Evolutionary conservation across 2,113 vertebrate species (phyloP).

Genomic region (Elachura formosa): DNA sequence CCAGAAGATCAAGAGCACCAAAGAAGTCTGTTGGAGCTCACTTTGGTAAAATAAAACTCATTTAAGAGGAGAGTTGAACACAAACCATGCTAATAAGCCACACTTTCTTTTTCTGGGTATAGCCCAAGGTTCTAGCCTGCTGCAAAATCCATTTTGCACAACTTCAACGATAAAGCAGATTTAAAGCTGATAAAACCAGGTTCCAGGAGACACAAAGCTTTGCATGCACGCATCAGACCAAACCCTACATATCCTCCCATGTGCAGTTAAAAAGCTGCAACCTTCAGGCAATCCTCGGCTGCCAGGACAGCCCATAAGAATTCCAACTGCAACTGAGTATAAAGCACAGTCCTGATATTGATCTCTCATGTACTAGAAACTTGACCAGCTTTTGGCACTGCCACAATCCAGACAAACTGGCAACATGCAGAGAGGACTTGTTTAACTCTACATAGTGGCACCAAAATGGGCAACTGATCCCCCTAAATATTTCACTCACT

Average conservation of each 20-base stretch:
- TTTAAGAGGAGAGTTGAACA: not conserved
- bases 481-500: not conserved
- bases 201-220: not conserved
- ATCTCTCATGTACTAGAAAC: not conserved
- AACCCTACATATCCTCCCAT: not conserved
- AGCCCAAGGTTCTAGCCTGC: not conserved
- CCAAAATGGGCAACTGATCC: not conserved
- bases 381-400: not conserved
- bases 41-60: not conserved
- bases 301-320: not conserved
- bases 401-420: not conserved
- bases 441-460: not conserved
- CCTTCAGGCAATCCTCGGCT: not conserved
- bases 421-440: not conserved
- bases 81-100: not conserved
- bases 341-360: not conserved
- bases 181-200: not conserved
- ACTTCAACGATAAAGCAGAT: not conserved
- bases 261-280: not conserved
- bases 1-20: not conserved
- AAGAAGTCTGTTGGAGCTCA: not conserved
- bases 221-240: not conserved
- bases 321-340: not conserved
- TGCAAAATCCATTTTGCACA: slow-evolving; percentile 8
- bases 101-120: not conserved